Conservation (phyloP, 2,113 vertebrate genomes). For the Toxotes chatareus region DNA sequence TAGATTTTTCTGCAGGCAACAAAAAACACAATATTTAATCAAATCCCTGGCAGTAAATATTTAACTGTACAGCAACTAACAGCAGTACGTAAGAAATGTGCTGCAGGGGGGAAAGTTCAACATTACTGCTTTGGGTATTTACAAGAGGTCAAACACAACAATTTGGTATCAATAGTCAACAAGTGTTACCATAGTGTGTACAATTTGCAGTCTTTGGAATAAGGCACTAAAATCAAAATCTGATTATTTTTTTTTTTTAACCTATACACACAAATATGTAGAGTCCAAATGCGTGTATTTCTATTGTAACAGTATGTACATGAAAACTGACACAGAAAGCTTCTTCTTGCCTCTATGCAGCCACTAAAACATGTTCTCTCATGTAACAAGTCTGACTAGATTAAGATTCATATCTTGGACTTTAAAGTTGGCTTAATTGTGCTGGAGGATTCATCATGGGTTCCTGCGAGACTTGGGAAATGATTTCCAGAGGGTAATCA, state of each 20-base stretch:
- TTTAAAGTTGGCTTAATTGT: conserved; percentile 15
- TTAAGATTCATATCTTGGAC: conserved; percentile 12
- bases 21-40: not conserved
- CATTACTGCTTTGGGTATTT: conserved; percentile 25
- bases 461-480: not conserved
- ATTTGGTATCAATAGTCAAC: too few species aligned
- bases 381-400: not conserved
- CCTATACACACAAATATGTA: not conserved
- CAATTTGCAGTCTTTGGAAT: too few species aligned
- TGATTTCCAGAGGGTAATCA: not conserved
- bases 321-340: not conserved
- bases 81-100: not conserved
- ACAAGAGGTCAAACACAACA: not conserved
- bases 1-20: not conserved
- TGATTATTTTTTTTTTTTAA: too few species aligned
- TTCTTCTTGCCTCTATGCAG: not conserved
- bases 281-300: not conserved
- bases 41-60: not conserved
- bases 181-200: too few species aligned
- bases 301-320: not conserved
- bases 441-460: not conserved
- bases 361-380: not conserved
- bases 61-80: not conserved
- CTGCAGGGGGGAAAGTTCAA: conserved; percentile 45
- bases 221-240: not conserved